These are phyloP conservation scores for Melinaea marsaeus DNA, from an alignment of 2,888 invertebrate genomes.

Conservation along the genomic window DNA sequence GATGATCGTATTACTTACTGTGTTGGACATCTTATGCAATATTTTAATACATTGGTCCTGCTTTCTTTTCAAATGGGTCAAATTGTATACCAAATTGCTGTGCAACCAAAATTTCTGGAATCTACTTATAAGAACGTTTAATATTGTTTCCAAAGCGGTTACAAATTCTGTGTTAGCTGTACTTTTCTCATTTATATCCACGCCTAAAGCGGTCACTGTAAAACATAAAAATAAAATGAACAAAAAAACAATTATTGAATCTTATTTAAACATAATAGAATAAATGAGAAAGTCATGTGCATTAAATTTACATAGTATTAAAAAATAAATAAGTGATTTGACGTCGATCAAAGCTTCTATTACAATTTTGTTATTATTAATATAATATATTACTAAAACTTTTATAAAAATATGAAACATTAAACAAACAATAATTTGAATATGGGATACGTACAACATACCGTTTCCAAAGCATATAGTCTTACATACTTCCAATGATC, in stretches of 20 bases:
- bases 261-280: too few species aligned
- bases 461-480: constrained; percentile 53
- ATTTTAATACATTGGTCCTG: constrained; percentile 54
- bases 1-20: constrained; percentile 38
- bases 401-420: too few species aligned
- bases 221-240: constrained; percentile 1
- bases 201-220: constrained; percentile 60
- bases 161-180: constrained; percentile 54
- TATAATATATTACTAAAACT: too few species aligned
- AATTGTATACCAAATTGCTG: constrained; percentile 46
- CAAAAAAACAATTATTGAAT: too few species aligned
- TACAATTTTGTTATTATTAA: too few species aligned
- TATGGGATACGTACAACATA: constrained; percentile 15
- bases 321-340: background rate
- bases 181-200: constrained; percentile 52
- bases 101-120: constrained; percentile 61
- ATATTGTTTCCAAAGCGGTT: constrained; percentile 52
- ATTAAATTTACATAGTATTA: background rate
- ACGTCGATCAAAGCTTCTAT: too few species aligned
- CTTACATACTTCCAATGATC: constrained; percentile 55
- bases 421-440: too few species aligned
- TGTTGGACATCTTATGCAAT: constrained; percentile 56
- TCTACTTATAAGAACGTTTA: constrained; percentile 53
- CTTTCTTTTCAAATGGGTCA: constrained; percentile 48
- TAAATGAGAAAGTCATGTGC: too few species aligned